Evolutionary conservation across 2,113 vertebrate genomes (phyloP), one percentile per base, ranked within the genome.

Genomic region (Polyodon spathula): DNA sequence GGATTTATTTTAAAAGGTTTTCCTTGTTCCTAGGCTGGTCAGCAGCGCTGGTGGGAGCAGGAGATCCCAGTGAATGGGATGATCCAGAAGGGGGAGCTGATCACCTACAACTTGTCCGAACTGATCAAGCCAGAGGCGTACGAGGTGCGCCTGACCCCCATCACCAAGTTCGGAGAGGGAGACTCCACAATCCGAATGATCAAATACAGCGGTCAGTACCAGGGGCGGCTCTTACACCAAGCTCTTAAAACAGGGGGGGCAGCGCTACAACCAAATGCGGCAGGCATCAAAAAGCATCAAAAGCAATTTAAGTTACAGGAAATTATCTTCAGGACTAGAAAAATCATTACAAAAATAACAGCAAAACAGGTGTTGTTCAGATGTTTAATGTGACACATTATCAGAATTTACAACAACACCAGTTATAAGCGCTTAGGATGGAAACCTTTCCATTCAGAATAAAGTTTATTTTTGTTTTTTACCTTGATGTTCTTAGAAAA

Each of bases 21-120:
- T 71, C 60, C 40, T 58, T 12, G 7, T 2, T 4, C 44, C 4
- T 76, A 99, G 96, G 92, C 91, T 11, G 95, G 95, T 4, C 87
- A 93, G 15, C 90, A 94, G 73, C 93, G 95, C 41, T 99, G 96
- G 96, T 97, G 95, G 94, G 94, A 97, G 55, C 93, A 95, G 66
- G 96, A 99, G 64, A 98, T 99, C 73, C 84, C 94, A 0, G 90
- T 97, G 70, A 90, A 95, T 10, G 86, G 87, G 4, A 78, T 88
- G 4, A 93, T 98, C 70, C 91, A 91, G 73, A 94, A 91, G 67
- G 95, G 95, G 62, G 94, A 97, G 66, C 69, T 98, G 60, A 94
- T 98, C 78, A 97, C 92, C 9, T 93, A 98, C 80, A 99, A 98
- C 74, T 81, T 99, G 57, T 97, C 93, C 0, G 95, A 97, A 71